Conservation (phyloP, 2,113 vertebrate species). For the Plecturocebus donacophilus region DNA sequence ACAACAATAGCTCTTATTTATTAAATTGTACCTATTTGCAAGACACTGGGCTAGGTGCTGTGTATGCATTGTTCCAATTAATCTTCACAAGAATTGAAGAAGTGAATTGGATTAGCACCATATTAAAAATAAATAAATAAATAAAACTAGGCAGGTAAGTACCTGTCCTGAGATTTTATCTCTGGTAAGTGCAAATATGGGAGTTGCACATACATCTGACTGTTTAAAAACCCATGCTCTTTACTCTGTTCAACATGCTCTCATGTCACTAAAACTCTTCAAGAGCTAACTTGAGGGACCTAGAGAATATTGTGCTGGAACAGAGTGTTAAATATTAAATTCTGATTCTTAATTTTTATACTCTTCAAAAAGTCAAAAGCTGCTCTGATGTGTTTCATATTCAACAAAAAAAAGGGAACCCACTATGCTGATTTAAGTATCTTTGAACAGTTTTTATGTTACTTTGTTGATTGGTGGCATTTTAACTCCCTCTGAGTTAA, state of each 20-base stretch:
- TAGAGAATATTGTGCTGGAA: not conserved
- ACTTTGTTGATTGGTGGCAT: not conserved
- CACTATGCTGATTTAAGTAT: not conserved
- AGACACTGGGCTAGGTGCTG: not conserved
- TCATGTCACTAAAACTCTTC: not conserved
- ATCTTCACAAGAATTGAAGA: not conserved
- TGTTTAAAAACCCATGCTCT: not conserved
- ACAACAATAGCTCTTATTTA: not conserved
- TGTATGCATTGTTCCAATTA: not conserved
- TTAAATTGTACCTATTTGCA: not conserved
- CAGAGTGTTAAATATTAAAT: not conserved
- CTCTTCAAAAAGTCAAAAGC: constrained; percentile 26
- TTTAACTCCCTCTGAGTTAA: not conserved
- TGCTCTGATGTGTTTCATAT: not conserved
- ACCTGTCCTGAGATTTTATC: not conserved
- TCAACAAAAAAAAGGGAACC: not conserved
- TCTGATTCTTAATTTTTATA: not conserved
- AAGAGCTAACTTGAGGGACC: not conserved
- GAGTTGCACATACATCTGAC: not conserved
- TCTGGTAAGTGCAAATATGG: not conserved
- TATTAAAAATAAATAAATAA: not conserved
- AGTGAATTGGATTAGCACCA: not conserved
- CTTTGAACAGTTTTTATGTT: not conserved
- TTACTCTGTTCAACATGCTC: not conserved
- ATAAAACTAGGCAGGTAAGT: not conserved